Base-by-base conservation (phyloP, 1,140 invertebrate genomes). In the Latrodectus geometricus region DNA sequence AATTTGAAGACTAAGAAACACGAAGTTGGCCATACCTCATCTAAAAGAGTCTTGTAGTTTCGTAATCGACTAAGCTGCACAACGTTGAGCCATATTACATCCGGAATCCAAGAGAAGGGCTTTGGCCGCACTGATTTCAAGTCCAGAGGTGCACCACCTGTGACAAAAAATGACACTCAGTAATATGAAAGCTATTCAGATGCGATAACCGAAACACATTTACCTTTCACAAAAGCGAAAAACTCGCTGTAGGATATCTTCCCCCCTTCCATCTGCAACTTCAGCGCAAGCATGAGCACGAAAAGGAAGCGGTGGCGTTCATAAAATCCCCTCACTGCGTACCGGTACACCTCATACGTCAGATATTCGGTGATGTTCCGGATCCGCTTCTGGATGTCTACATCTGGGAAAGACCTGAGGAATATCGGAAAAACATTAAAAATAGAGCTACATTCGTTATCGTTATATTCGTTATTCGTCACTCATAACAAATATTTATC, bases 21-120 rank as follows among this genome's bases (percentile, higher is more conserved):
- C 66, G 65, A n/a, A n/a, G 54, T 61, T 61, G 17, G 1, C 9
- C 50, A 66, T 35, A 88, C 87, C 48, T 88, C 78, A 0, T 72
- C 69, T 8, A 65, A 12, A 17, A 99, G 94, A 77, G 95, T 94
- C 9, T 93, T 93, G 91, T 99, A 99, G 49, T 93, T 94, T 48
- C 95, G 93, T 9, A 98, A 91, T 90, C 97, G 97, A 89, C 95
- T 97, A 7, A 99, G 96, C 91, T 98, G 97, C 0, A 99, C 97
- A 77, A 99, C 92, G 93, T 99, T 99, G 20, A 99, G 90, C 98
- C 98, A 99, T 1, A 97, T 98, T 66, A 98, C 95, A 89, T 99
- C 97, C 11, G 97, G 92, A 89, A 99, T 97, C 98, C 98, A 99
- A 89, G 93, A 94, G 90, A 97, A 98, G 12, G 97, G 97, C 92